Evolutionary conservation across 2,113 vertebrate species (phyloP).

Genomic region (Raja brachyura): DNA sequence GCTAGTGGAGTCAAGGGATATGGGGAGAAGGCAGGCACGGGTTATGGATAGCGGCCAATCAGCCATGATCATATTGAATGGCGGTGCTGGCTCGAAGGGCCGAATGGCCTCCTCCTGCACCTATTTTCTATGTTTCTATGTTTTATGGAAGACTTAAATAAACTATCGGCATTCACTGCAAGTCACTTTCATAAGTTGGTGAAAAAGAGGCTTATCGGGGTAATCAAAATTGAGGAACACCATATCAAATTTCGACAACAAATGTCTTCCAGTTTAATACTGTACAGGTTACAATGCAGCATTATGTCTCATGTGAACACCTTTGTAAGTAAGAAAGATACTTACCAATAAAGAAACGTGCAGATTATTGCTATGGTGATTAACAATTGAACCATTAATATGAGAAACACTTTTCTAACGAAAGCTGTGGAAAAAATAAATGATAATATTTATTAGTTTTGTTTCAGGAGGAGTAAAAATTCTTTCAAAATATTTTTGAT

Average conservation of each 20-base stretch:
- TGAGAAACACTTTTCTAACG: conserved; percentile 39
- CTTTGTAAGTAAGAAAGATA: not conserved
- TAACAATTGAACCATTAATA: conserved; percentile 34
- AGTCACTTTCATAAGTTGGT: not conserved
- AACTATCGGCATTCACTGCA: not conserved
- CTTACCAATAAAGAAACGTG: conserved; percentile 39
- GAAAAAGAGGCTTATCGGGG: not conserved
- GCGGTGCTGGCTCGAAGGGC: too few relatives aligned
- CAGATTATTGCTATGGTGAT: conserved; percentile 33
- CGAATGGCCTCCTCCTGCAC: too few relatives aligned
- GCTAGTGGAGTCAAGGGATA: too few relatives aligned
- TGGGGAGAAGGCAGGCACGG: too few relatives aligned
- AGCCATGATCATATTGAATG: too few relatives aligned
- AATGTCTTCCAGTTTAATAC: not conserved
- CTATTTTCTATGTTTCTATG: too few relatives aligned
- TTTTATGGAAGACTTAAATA: not conserved
- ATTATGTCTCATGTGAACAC: not conserved
- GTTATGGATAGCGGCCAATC: too few relatives aligned
- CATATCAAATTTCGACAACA: not conserved
- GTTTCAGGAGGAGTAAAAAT: not conserved
- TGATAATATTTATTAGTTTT: not conserved
- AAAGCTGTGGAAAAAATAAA: conserved; percentile 32
- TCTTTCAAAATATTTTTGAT: not conserved
- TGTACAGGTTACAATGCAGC: not conserved
- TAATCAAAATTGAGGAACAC: not conserved